Evolutionary conservation across 2,113 vertebrate species (phyloP), one percentile per base, ranked within the genome.

Genomic region (Hepsetus odoe): DNA sequence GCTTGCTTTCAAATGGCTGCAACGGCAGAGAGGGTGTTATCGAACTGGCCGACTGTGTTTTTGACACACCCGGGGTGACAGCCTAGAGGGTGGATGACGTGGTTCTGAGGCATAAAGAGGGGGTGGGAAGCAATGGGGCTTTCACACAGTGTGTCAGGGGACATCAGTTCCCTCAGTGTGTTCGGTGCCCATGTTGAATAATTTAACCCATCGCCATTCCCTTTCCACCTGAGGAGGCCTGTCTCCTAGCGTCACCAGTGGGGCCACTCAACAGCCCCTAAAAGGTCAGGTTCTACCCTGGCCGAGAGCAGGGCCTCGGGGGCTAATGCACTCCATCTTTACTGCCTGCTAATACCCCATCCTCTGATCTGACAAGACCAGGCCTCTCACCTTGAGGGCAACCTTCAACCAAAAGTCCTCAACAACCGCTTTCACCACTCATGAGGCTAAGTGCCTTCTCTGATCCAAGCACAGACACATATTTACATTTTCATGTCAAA

Each of bases 151-250:
- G 62, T 85, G 83, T 87, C 82, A 85, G 67, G 85, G 85, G 85
- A 88, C 88, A 90, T 92, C 88, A 91, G 86, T 88, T 79, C 83
- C 68, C 42, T 78, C 18, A 35, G 67, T 73, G 49, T 64, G 56
- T 71, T 64, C 78, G 22, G 46, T 71, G 55, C 88, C 86, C 87
- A 87, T 88, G 90, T 85, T 94, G 91, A 94, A 94, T 94, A 92
- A 94, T 94, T 94, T 88, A 94, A 85, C 88, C 85, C 77, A 30
- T 86, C 92, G 89, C 88, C 88, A 89, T 89, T 93, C 91, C 88
- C 90, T 94, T n/a, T 94, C 93, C 92, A 94, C 91, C 91, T 93
- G 92, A 93, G 90, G 91, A 69, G 90, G 89, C 87, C 90, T 93
- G 92, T 94, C 92, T 93, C 91, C 92, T 92, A 90, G 92, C 87